Percentiles rank a stretch among this genome's conserved stretches.
phyloP scores from a whole-genome alignment of 2,113 vertebrate species.

The Brachionichthys hirsutus region DNA sequence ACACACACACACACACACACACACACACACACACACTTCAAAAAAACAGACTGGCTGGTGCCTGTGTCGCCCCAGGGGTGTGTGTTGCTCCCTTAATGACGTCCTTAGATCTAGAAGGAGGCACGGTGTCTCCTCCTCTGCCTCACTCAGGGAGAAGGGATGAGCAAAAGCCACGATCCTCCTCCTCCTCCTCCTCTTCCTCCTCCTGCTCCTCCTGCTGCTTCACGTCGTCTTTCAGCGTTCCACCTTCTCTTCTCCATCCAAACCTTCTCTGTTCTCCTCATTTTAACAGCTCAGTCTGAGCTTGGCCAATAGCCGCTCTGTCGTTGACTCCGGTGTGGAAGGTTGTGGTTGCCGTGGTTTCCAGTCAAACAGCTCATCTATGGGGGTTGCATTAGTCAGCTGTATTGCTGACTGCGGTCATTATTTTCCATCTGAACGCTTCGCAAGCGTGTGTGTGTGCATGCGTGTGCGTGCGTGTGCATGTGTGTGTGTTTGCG shows the following conservation, averaged over 20 bases:
- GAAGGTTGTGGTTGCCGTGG: conserved; percentile 9
- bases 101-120: conserved; percentile 52
- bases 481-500: background rate
- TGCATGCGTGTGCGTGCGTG: background rate
- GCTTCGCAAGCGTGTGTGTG: background rate
- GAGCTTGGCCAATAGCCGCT: background rate
- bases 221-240: background rate
- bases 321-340: conserved; percentile 20
- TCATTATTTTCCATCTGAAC: background rate
- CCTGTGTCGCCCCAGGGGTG: conserved; percentile 71
- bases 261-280: too few species aligned
- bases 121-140: conserved; percentile 23
- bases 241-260: background rate
- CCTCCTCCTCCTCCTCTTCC: background rate
- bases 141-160: too few species aligned
- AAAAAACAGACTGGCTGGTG: conserved; percentile 76
- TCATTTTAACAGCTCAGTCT: conserved; percentile 23
- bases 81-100: conserved; percentile 63
- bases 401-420: conserved; percentile 1
- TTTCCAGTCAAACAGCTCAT: conserved; percentile 7
- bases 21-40: conserved; percentile 1
- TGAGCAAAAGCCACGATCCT: too few species aligned
- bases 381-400: background rate
- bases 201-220: background rate
- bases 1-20: background rate